These are phyloP conservation scores for Patiria miniata DNA, from an alignment of 35 echinoderm and acorn worm genomes.

Conservation along the genomic window DNA sequence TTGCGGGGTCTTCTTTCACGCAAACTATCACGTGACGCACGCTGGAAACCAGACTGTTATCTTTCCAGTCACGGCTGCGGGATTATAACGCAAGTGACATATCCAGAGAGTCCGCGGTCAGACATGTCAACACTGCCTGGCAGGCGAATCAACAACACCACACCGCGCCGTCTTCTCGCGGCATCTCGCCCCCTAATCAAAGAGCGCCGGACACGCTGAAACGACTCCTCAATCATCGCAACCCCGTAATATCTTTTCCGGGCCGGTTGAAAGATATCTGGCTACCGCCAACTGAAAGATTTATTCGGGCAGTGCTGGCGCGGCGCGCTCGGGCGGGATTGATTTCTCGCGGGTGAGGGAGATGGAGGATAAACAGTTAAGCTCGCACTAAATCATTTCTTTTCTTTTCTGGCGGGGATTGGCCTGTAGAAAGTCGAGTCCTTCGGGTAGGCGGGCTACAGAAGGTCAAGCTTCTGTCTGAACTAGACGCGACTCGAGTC, in stretches of 20 bases:
- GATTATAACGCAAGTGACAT: no score
- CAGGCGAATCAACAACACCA: neutral
- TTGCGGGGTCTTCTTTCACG: no score
- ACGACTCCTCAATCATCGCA: constrained; percentile 1
- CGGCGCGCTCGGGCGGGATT: neutral
- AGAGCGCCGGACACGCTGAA: neutral
- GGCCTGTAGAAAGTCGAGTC: no score
- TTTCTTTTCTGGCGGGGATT: neutral
- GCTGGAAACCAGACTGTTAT: no score
- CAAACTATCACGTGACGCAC: no score
- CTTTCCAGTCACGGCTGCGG: no score
- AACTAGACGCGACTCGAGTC: no score
- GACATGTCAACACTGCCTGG: no score
- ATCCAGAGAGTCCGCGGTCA: no score
- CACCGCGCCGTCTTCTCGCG: neutral
- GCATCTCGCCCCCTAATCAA: neutral
- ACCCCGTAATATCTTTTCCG: constrained; percentile 8
- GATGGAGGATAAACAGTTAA: constrained; percentile 31
- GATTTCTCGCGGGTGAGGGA: neutral
- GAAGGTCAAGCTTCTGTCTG: no score
- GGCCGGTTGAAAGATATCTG: neutral
- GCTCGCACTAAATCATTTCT: constrained; percentile 7
- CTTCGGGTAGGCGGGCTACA: no score
- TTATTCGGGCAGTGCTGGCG: constrained; percentile 6
- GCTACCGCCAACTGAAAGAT: constrained; percentile 17